A percentile compares a stretch with the other conserved stretches of the same genome.
These are phyloP conservation scores for Eunapius fragilis DNA, from an alignment of 37 sponge, comb jelly and placozoan genomes.

Conservation along the genomic window DNA sequence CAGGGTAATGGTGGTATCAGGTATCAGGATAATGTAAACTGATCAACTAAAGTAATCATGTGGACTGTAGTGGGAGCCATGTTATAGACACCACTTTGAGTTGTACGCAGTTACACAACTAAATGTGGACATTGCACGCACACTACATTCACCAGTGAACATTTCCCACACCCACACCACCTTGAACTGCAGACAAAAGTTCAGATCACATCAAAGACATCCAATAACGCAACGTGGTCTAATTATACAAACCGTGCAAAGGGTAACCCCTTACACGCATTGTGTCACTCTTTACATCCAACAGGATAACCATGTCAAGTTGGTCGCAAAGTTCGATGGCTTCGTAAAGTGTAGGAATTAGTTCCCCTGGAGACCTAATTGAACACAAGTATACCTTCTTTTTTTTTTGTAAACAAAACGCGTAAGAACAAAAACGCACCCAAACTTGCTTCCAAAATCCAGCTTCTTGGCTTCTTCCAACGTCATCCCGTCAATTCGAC, in stretches of 20 bases:
- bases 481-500: constrained; percentile 23
- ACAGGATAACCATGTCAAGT: neutral
- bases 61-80: too few species aligned
- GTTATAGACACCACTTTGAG: too few species aligned
- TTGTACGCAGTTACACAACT: too few species aligned
- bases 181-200: too few species aligned
- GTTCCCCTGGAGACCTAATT: neutral
- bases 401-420: neutral
- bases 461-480: constrained; percentile 27
- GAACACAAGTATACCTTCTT: neutral
- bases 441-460: constrained; percentile 10
- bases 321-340: constrained; percentile 8
- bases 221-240: neutral
- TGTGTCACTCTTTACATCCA: constrained; percentile 1
- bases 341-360: neutral
- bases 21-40: too few species aligned
- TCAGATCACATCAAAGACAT: neutral
- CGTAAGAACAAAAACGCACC: neutral
- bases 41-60: too few species aligned
- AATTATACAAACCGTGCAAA: neutral
- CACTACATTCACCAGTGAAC: too few species aligned
- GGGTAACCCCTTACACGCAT: neutral
- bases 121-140: too few species aligned
- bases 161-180: too few species aligned
- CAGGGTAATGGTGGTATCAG: too few species aligned